Conservation (phyloP, 2,888 invertebrate genomes). For the Lathronympha strigana region DNA sequence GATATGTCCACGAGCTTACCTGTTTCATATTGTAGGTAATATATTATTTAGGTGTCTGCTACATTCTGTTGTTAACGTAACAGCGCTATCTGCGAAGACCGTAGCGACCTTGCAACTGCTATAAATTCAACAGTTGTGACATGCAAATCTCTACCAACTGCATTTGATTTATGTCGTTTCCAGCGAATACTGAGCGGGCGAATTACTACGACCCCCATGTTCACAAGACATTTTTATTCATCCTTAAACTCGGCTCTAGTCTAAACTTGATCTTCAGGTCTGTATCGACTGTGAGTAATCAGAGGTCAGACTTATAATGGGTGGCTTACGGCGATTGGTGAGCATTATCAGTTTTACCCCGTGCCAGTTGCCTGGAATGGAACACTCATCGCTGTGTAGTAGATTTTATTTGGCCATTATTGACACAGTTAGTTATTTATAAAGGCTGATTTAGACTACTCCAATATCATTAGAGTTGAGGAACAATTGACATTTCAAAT, state of each 20-base stretch:
- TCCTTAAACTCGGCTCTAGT: background rate
- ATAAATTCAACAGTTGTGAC: slow-evolving; percentile 74
- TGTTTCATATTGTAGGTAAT: background rate
- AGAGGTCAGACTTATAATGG: background rate
- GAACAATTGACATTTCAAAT: no score
- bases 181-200: slow-evolving; percentile 35
- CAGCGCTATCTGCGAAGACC: slow-evolving; percentile 50
- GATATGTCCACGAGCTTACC: background rate
- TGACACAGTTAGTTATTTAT: background rate
- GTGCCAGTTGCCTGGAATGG: slow-evolving; percentile 29
- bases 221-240: background rate
- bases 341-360: background rate
- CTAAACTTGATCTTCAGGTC: background rate
- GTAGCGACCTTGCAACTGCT: slow-evolving; percentile 65
- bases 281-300: background rate
- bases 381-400: slow-evolving; percentile 32
- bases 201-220: slow-evolving; percentile 27
- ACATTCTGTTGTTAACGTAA: slow-evolving; percentile 39
- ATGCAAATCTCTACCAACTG: slow-evolving; percentile 76
- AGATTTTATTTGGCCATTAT: slow-evolving; percentile 22
- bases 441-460: no score
- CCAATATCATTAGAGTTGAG: no score
- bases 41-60: background rate
- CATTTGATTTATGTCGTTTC: slow-evolving; percentile 65
- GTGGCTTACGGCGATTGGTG: background rate